Evolutionary conservation across 1,140 invertebrate species (phyloP), one percentile per base, ranked within the genome.

Genomic region (Propsilocerus akamusi): DNA sequence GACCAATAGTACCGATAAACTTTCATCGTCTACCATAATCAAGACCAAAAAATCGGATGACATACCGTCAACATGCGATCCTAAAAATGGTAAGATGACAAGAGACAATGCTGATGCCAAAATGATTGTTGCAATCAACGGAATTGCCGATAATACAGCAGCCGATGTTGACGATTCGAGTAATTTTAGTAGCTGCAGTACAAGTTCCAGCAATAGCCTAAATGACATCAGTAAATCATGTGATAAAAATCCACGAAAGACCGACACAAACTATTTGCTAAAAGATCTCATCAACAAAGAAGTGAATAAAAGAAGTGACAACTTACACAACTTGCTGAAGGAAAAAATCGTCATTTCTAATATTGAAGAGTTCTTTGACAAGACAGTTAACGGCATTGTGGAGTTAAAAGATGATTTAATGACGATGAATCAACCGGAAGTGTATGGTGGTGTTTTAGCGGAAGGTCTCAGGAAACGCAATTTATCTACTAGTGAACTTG

Each of bases 341-440:
- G 63, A 65, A 37, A 65, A 65, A 41, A 55, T 65, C 47, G 63
- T 64, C 50, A 63, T 63, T 47, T 59, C 62, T 52, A 65, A 65
- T 55, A 65, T 65, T 59, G 63, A 65, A 55, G 63, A 65, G 52
- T 65, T 65, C 58, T 62, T 65, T 53, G 62, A 60, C 30, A 60
- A 65, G 49, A 65, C 63, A 46, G 63, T 65, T 8, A 60, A 56
- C 41, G 63, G 63, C 52, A 65, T 65, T 52, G 63, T 65, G 26
- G 63, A 65, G 51, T 61, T 65, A 48, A 65, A 64, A 37, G 63
- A 65, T 47, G 63, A 65, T 54, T 51, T 65, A 48, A 65, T 65
- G 63, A 56, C 61, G 12, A 59, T 63, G 47, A 58, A 59, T 26
- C 58, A 63, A 46, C 57, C 54, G 34, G 62, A 61, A 49, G 28